These are phyloP conservation scores for Felis chaus DNA, from an alignment of 2,113 vertebrate species.

Conservation along the genomic window DNA sequence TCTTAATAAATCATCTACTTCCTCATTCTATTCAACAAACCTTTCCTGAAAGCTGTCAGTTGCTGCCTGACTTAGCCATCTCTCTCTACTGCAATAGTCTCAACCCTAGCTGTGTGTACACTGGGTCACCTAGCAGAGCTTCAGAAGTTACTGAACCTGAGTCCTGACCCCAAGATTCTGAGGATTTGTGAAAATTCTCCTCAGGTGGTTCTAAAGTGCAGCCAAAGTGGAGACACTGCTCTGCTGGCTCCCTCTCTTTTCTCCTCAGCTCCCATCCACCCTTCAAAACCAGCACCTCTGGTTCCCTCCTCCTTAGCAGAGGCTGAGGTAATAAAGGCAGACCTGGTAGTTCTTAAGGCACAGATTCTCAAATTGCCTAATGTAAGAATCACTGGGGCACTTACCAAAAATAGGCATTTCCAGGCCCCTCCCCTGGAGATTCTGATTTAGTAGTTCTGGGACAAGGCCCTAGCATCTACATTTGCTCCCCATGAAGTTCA, in stretches of 20 bases:
- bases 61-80: not conserved
- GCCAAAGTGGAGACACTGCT: not conserved
- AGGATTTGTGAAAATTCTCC: not conserved
- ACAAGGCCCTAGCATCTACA: not conserved
- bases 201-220: not conserved
- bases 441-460: not conserved
- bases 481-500: not conserved
- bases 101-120: not conserved
- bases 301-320: not conserved
- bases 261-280: not conserved
- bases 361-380: not conserved
- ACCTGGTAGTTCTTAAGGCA: not conserved
- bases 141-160: not conserved
- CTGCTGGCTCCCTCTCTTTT: not conserved
- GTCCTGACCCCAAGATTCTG: not conserved
- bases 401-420: not conserved
- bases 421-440: not conserved
- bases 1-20: not conserved
- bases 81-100: not conserved
- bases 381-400: not conserved
- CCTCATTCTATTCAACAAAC: not conserved
- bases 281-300: not conserved
- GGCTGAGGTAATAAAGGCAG: not conserved
- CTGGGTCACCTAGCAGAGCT: not conserved
- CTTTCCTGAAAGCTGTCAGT: not conserved